Conservation (phyloP, 2,888 invertebrate genomes). For the Megaustenia siamemsis region DNA sequence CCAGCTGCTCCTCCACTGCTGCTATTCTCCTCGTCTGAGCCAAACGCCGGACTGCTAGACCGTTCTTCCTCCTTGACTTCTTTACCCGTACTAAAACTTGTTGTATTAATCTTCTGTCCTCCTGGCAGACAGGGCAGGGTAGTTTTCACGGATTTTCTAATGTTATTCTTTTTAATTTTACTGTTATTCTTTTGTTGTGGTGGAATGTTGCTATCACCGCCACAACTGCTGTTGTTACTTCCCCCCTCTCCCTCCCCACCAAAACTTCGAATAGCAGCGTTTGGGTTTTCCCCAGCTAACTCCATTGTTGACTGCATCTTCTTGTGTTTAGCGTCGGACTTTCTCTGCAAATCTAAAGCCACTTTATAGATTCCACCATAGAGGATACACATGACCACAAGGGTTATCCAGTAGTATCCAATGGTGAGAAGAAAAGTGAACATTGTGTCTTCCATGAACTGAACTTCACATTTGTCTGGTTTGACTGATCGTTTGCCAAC, state of each 20-base stretch:
- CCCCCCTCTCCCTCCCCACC: slow-evolving; percentile 23
- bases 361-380: slow-evolving; percentile 99
- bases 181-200: slow-evolving; percentile 4
- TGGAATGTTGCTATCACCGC: slow-evolving; percentile 34
- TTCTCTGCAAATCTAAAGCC: slow-evolving; percentile 97
- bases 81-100: slow-evolving; percentile 60
- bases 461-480: slow-evolving; percentile 95
- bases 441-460: slow-evolving; percentile 97
- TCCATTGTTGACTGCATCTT: slow-evolving; percentile 82
- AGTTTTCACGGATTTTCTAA: slow-evolving; percentile 33
- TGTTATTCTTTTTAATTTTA: slow-evolving; percentile 24
- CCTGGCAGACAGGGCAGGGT: slow-evolving; percentile 34
- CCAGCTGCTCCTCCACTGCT: slow-evolving; percentile 64
- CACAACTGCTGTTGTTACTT: slow-evolving; percentile 51
- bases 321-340: slow-evolving; percentile 96
- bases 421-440: slow-evolving; percentile 98
- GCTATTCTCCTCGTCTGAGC: slow-evolving; percentile 91
- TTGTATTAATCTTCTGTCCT: slow-evolving; percentile 49
- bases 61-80: slow-evolving; percentile 84
- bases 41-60: slow-evolving; percentile 94
- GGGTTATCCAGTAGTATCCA: slow-evolving; percentile 97
- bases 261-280: slow-evolving; percentile 27
- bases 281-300: slow-evolving; percentile 83
- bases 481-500: slow-evolving; percentile 93
- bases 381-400: slow-evolving; percentile 95